Evolutionary conservation across 1,140 invertebrate species (phyloP).

Genomic region (Pentalonia nigronervosa): DNA sequence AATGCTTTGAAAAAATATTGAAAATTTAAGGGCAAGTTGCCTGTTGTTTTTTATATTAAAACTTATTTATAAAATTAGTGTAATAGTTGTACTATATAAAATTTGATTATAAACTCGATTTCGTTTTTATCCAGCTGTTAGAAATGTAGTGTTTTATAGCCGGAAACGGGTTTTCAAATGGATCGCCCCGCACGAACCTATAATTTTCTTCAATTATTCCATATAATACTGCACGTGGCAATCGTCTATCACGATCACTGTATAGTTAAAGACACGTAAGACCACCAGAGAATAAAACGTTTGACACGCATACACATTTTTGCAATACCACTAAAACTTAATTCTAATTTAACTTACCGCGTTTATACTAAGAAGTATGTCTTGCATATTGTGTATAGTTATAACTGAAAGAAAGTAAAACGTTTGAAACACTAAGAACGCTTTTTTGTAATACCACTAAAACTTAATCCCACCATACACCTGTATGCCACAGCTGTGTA

Average conservation of each 20-base stretch:
- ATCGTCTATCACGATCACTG: not conserved
- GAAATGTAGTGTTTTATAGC: not conserved
- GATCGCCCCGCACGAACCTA: not conserved
- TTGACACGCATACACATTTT: slow-evolving; percentile 13
- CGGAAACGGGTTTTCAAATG: not conserved
- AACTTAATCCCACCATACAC: slow-evolving; percentile 1
- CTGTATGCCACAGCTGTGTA: not conserved
- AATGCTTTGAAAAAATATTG: not conserved
- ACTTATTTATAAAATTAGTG: too few relatives aligned
- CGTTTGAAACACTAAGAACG: not conserved
- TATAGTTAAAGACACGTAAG: not conserved
- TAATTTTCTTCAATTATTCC: not conserved
- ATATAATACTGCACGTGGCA: not conserved
- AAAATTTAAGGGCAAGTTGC: not conserved
- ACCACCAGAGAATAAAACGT: not conserved
- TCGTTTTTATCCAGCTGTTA: not conserved
- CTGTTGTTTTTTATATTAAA: not conserved
- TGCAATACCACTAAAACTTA: not conserved
- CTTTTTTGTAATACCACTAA: not conserved
- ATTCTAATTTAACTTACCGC: not conserved
- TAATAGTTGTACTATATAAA: too few relatives aligned
- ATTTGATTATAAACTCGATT: not conserved
- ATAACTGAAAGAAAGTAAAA: not conserved
- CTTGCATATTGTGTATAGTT: not conserved
- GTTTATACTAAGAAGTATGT: not conserved